phyloP scores from a whole-genome alignment of 2,888 invertebrate genomes.

The Myopa tessellatipennis region DNA sequence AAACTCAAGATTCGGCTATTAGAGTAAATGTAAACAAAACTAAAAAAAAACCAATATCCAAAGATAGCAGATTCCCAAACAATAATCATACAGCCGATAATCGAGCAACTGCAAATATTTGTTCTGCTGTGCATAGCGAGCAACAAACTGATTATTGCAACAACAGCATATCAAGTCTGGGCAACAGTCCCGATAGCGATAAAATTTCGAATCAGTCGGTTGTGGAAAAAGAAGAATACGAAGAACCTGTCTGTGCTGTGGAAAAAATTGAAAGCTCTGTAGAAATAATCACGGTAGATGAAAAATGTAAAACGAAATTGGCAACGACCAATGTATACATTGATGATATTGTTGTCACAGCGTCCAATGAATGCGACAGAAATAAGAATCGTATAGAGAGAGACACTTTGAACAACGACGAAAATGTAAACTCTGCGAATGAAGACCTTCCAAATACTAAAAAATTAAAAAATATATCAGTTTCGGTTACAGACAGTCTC shows the following conservation, averaged over 20 bases:
- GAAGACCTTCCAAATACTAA: background rate
- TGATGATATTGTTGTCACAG: background rate
- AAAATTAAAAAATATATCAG: background rate
- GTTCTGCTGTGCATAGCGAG: slow-evolving; percentile 32
- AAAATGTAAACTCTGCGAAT: background rate
- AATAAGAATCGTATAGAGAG: background rate
- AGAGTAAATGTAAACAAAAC: slow-evolving; percentile 17
- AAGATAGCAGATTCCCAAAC: slow-evolving; percentile 33
- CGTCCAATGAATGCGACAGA: slow-evolving; percentile 1
- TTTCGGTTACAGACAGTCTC: background rate
- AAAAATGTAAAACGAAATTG: slow-evolving; percentile 2
- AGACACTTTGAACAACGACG: background rate
- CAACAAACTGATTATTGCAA: background rate
- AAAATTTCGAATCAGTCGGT: background rate
- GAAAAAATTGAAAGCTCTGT: slow-evolving; percentile 19
- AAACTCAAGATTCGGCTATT: slow-evolving; percentile 13
- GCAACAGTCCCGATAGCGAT: background rate
- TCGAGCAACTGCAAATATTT: slow-evolving; percentile 27
- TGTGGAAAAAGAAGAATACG: background rate
- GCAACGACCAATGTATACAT: background rate
- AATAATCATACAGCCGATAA: slow-evolving; percentile 16
- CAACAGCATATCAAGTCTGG: background rate
- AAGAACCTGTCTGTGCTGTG: slow-evolving; percentile 35
- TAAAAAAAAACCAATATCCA: slow-evolving; percentile 37
- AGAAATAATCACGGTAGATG: slow-evolving; percentile 23